phyloP scores from a whole-genome alignment of 2,888 invertebrate species.

The Cataglyphis livida region DNA sequence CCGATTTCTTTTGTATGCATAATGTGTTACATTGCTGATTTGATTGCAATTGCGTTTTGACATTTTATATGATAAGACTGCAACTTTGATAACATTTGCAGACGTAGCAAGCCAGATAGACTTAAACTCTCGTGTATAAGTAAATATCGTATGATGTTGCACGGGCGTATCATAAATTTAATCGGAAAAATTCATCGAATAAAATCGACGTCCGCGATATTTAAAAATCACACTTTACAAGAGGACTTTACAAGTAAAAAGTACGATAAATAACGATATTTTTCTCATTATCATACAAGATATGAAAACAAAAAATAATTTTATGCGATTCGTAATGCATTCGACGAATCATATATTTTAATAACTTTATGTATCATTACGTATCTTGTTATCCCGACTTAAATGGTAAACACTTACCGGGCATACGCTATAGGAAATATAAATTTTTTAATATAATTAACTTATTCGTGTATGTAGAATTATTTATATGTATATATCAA shows the following conservation, averaged over 20 bases:
- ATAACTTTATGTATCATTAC: not conserved
- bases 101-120: not conserved
- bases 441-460: not conserved
- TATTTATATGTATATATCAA: not conserved
- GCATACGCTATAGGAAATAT: not conserved
- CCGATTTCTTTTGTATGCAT: not conserved
- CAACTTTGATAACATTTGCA: constrained; percentile 12
- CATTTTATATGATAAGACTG: constrained; percentile 13
- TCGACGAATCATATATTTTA: not conserved
- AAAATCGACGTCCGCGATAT: not conserved
- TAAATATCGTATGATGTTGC: constrained; percentile 12
- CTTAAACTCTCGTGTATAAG: not conserved
- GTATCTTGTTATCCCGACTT: too few species aligned
- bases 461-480: not conserved
- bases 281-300: not conserved
- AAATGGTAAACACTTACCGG: too few species aligned
- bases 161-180: not conserved
- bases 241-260: not conserved
- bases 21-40: not conserved
- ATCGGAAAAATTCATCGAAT: not conserved
- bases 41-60: not conserved
- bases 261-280: not conserved
- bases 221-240: not conserved
- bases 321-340: not conserved
- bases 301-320: too few species aligned